phyloP scores from a whole-genome alignment of 1,140 invertebrate species.

The Scaptomyza graminum region DNA sequence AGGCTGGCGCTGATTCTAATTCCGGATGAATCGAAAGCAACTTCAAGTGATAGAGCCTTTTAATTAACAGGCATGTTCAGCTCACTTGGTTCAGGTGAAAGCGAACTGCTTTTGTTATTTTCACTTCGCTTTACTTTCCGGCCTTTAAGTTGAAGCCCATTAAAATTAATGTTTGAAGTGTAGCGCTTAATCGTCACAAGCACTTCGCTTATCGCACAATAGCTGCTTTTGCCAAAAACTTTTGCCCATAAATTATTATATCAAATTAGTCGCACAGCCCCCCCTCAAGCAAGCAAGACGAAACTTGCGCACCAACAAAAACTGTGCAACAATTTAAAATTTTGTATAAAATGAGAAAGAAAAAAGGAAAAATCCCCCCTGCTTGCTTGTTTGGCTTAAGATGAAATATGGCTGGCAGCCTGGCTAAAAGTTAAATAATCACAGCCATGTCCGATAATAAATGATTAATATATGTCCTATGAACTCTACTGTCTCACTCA shows the following conservation, averaged over 20 bases:
- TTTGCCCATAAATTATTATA: constrained; percentile 72
- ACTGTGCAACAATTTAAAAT: constrained; percentile 30
- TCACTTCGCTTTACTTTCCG: not conserved
- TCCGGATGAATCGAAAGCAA: constrained; percentile 36
- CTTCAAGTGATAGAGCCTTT: constrained; percentile 40
- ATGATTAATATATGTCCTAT: constrained; percentile 76
- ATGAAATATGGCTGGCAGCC: constrained; percentile 63
- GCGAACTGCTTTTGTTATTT: constrained; percentile 4
- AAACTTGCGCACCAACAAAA: not conserved
- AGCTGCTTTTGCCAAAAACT: constrained; percentile 39
- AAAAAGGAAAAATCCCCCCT: constrained; percentile 11
- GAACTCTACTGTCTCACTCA: constrained; percentile 1
- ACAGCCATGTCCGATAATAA: constrained; percentile 79
- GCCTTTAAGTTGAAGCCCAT: constrained; percentile 29
- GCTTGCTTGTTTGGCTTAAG: constrained; percentile 24
- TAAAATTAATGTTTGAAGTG: constrained; percentile 33
- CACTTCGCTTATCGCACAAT: constrained; percentile 28
- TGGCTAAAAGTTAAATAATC: constrained; percentile 76
- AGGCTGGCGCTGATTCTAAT: constrained; percentile 49
- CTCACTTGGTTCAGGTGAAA: constrained; percentile 12
- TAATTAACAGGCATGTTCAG: constrained; percentile 64
- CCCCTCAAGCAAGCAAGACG: not conserved
- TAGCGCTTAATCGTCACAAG: constrained; percentile 68
- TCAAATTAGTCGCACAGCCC: constrained; percentile 57
- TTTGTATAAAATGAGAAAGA: constrained; percentile 1